Evolutionary conservation across 2,888 invertebrate species (phyloP).

Genomic region (Sinotaia quadrata): DNA sequence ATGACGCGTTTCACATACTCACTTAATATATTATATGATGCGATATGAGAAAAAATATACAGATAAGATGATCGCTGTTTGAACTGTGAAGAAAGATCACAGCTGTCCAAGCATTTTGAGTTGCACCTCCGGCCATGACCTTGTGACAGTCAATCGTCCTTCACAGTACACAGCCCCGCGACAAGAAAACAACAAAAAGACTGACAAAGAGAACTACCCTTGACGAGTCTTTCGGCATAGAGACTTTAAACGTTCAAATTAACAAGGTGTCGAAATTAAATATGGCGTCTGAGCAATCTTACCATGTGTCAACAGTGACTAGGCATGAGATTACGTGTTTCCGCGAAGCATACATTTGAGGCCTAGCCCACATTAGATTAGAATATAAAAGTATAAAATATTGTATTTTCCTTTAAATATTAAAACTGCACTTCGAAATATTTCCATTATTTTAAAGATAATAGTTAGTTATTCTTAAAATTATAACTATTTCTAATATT

Average conservation of each 20-base stretch:
- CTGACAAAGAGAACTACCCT: not conserved
- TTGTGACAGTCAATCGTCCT: conserved; percentile 59
- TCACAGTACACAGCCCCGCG: conserved; percentile 43
- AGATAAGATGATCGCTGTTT: not conserved
- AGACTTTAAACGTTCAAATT: conserved; percentile 11
- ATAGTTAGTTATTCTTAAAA: too few relatives aligned
- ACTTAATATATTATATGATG: conserved; percentile 17
- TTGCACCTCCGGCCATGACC: conserved; percentile 63
- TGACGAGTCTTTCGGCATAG: not conserved
- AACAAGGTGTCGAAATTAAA: conserved; percentile 22
- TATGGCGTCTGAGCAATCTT: conserved; percentile 28
- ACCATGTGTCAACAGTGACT: conserved; percentile 12
- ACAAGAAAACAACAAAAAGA: conserved; percentile 19
- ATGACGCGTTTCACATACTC: conserved; percentile 20
- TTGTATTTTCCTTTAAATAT: too few relatives aligned
- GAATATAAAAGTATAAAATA: too few relatives aligned
- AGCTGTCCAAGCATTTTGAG: conserved; percentile 22
- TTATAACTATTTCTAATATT: too few relatives aligned
- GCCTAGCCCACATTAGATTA: too few relatives aligned
- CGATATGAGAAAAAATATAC: not conserved
- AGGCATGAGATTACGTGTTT: conserved; percentile 24
- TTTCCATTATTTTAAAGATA: too few relatives aligned
- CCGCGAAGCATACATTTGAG: conserved; percentile 25
- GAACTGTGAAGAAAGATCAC: conserved; percentile 15
- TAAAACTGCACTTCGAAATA: too few relatives aligned